phyloP scores from a whole-genome alignment of 2,797 vertebrate species.

The Rhyacichthys aspro region DNA sequence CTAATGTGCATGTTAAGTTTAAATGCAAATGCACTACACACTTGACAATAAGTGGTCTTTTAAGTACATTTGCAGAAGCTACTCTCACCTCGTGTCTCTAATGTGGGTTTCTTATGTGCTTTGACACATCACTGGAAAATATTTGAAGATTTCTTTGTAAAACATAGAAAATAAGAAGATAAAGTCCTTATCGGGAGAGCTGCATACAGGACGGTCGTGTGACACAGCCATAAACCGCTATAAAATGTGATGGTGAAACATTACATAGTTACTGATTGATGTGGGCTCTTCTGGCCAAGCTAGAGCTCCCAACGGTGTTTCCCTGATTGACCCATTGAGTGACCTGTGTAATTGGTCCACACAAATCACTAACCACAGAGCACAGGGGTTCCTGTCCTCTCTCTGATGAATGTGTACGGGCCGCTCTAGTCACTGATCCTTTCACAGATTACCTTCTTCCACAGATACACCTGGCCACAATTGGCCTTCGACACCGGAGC shows the following conservation, averaged over 20 bases:
- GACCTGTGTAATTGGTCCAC: constrained; percentile 79
- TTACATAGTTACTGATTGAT: constrained; percentile 80
- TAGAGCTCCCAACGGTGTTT: constrained; percentile 50
- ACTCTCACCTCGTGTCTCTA: constrained; percentile 20
- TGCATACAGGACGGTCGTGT: constrained; percentile 44
- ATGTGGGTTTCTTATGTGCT: constrained; percentile 37
- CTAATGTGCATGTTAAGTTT: constrained; percentile 2
- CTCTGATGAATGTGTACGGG: constrained; percentile 34
- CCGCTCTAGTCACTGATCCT: constrained; percentile 44
- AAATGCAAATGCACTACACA: neutral
- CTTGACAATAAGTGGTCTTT: constrained; percentile 7
- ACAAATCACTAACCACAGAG: constrained; percentile 76
- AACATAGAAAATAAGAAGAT: constrained; percentile 30
- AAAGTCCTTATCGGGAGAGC: constrained; percentile 50
- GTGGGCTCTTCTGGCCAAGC: constrained; percentile 36
- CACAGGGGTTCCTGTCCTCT: constrained; percentile 51
- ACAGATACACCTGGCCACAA: constrained; percentile 51
- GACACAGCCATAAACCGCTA: constrained; percentile 64
- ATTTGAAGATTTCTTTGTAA: constrained; percentile 29
- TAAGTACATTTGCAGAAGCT: constrained; percentile 18
- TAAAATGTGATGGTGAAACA: constrained; percentile 75
- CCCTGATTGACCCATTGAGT: constrained; percentile 73
- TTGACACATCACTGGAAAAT: constrained; percentile 20
- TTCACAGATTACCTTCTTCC: constrained; percentile 56
- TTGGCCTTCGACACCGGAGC: constrained; percentile 60